A percentile compares a stretch with the other conserved stretches of the same genome.
These are phyloP conservation scores for Neuroterus valhalla DNA, from an alignment of 1,140 invertebrate species.

Conservation along the genomic window DNA sequence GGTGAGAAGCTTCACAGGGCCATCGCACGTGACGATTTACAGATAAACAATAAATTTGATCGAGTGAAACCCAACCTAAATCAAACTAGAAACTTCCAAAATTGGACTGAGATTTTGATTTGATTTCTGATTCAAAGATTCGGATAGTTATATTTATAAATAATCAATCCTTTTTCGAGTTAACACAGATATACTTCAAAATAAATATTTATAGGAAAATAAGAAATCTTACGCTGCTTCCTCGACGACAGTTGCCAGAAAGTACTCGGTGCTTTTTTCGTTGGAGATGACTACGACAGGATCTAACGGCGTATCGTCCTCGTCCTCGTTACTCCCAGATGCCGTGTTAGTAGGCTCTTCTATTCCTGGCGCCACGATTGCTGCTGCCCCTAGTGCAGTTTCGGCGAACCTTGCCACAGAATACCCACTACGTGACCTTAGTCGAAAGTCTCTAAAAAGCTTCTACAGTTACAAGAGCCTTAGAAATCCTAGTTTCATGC, in stretches of 20 bases:
- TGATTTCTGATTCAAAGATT: too few relatives aligned
- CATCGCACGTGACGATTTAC: too few relatives aligned
- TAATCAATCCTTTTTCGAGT: too few relatives aligned
- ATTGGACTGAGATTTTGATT: too few relatives aligned
- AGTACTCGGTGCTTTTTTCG: conserved; percentile 92
- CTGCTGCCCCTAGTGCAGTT: conserved; percentile 82
- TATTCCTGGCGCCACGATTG: conserved; percentile 76
- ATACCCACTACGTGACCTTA: conserved; percentile 76
- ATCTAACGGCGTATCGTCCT: conserved; percentile 79
- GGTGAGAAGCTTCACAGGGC: too few relatives aligned
- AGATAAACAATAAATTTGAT: too few relatives aligned
- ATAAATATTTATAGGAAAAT: conserved; percentile 21
- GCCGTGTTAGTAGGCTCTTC: conserved; percentile 91
- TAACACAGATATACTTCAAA: neutral
- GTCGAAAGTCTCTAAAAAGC: conserved; percentile 71
- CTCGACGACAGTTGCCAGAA: conserved; percentile 88
- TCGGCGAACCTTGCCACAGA: conserved; percentile 83
- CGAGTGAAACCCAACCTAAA: too few relatives aligned
- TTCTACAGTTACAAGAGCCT: conserved; percentile 65
- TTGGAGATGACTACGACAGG: conserved; percentile 85
- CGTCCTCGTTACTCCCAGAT: conserved; percentile 91
- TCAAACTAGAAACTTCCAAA: too few relatives aligned
- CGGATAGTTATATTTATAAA: too few relatives aligned
- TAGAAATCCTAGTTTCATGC: conserved; percentile 46
- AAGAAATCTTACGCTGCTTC: conserved; percentile 80